Base-by-base conservation (phyloP, 2,888 invertebrate genomes). In the Arrhopalites spinosus region DNA sequence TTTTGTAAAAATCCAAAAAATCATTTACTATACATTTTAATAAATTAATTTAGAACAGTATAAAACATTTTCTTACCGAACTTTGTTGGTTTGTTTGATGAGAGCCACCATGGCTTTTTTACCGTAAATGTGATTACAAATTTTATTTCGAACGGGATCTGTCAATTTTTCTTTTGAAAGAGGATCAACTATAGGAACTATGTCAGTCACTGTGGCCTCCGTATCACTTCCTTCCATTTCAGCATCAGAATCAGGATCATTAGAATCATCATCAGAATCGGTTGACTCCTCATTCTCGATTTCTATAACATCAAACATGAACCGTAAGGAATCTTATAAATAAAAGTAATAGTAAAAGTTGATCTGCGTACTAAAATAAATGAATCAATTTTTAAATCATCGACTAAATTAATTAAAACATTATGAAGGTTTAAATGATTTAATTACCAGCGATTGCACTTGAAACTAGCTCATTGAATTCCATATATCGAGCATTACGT, bases 61-160 rank as follows among this genome's bases (percentile, higher is more conserved):
- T 59, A 5, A 2, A 23, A 59, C 13, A 23, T 59, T 23, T 17
- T n/a, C 50, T 47, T 30, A 74, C 74, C 75, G 53, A 45, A 30
- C 45, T 63, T 63, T 61, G 0, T 30, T 20, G 20, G 43, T 56
- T 11, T 59, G 27, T 25, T 71, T 72, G 2, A 78, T 64, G n/a
- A 80, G 43, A 50, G 76, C 73, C 25, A 75, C n/a, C 23, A 81
- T 78, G 15, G 78, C 47, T 7, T 59, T 59, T 25, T 78, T 74
- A 1, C 79, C 81, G 66, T 79, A 81, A 66, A 81, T 75, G 56
- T 81, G 81, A 17, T 69, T 68, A 61, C 81, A 81, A 5, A 47
- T 69, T 15, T 56, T 72, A 68, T 78, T 81, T 47, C 72, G 67
- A 7, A 77, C 67, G 0, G 81, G 79, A 50, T 81, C 78, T 13